These are phyloP conservation scores for Saccopteryx bilineata DNA, from an alignment of 2,113 vertebrate genomes.

Conservation along the genomic window DNA sequence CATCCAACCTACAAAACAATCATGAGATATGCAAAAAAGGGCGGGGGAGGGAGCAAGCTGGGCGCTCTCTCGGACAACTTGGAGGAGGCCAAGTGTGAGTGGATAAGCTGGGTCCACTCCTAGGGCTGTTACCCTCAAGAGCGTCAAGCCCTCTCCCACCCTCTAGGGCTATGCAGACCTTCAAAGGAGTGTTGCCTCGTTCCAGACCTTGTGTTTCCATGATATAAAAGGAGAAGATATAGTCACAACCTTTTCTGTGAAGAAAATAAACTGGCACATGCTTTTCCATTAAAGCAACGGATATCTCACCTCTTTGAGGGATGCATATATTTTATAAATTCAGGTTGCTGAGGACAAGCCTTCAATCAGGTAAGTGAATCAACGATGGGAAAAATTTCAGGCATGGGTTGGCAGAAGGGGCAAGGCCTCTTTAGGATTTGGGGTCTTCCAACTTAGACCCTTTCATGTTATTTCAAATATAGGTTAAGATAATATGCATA, in stretches of 20 bases:
- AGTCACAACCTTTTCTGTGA: not conserved
- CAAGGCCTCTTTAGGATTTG: not conserved
- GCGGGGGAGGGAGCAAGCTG: not conserved
- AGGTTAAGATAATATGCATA: not conserved
- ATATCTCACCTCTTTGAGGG: not conserved
- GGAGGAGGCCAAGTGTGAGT: not conserved
- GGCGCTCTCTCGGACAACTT: not conserved
- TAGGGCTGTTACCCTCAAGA: not conserved
- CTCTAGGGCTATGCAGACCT: not conserved
- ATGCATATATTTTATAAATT: not conserved
- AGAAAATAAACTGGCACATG: conserved; percentile 9
- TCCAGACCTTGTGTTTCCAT: not conserved
- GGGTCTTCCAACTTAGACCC: not conserved
- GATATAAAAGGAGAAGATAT: not conserved
- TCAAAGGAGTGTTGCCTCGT: not conserved
- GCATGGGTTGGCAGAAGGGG: not conserved
- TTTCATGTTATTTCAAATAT: conserved; percentile 9
- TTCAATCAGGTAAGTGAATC: conserved; percentile 12
- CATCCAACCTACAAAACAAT: not conserved
- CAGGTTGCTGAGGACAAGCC: not conserved
- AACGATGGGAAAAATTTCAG: conserved; percentile 1
- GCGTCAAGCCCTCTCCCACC: not conserved
- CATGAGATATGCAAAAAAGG: not conserved
- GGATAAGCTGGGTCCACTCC: not conserved
- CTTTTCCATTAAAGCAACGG: not conserved